Base-by-base conservation (phyloP, 2,888 invertebrate species). In the Spilosoma lubricipeda region DNA sequence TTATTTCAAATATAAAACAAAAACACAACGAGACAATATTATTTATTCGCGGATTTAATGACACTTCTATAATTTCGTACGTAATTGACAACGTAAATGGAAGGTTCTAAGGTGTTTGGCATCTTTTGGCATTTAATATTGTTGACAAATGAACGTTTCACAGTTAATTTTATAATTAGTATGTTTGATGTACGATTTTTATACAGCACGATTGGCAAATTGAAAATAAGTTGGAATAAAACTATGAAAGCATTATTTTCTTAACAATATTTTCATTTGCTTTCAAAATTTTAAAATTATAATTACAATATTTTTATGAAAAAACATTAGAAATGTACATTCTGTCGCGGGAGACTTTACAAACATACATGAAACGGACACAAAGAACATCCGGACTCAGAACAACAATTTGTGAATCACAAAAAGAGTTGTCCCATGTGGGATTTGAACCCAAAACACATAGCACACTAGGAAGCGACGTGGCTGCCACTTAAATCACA, bases 161-260 rank as follows among this genome's bases (percentile, higher is more conserved):
- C 63, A 63, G 63, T 63, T 63, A 63, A 63, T 63, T 63, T 30
- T 15, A 63, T 63, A 63, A 63, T 63, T 63, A 27, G 18, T 63
- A 30, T 63, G 18, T 27, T 63, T 30, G 27, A 30, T 63, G 7
- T 18, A 63, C 30, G 18, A 18, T 13, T 30, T 15, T 63, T 63
- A 27, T 27, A 59, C 27, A 63, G 30, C 18, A 63, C 30, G 30
- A 30, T 63, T 63, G 63, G 18, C 30, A 63, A 30, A 63, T 30
- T 30, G 4, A 15, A 63, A 63, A 59, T 56, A 5, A 30, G 30
- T 30, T 63, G 5, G 15, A 27, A 30, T 27, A 59, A 3, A 63
- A 30, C 15, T 30, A 30, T 15, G 1, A 30, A 18, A 63, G 30
- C 15, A 27, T 63, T 30, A 2, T 30, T 15, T 30, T 2, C 30